phyloP scores from a whole-genome alignment of 37 sponge, comb jelly and placozoan species.

The Halichondria panicea region DNA sequence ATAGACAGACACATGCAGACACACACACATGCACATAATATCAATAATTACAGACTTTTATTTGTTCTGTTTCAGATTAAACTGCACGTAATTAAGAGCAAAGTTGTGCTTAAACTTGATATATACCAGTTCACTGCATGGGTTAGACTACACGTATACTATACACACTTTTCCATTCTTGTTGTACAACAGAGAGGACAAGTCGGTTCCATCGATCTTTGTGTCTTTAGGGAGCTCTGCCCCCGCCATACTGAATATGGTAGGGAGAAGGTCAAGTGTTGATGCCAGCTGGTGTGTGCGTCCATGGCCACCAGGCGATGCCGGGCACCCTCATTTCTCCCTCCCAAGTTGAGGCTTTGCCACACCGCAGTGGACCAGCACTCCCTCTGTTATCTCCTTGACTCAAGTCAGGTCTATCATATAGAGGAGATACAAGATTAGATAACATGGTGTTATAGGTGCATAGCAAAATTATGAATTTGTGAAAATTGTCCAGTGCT shows the following conservation, averaged over 20 bases:
- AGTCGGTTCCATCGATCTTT: conserved; percentile 60
- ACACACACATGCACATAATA: too few species aligned
- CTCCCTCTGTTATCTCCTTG: conserved; percentile 32
- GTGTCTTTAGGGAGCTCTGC: conserved; percentile 15
- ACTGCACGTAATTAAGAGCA: too few species aligned
- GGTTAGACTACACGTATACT: too few species aligned
- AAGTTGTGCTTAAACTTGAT: too few species aligned
- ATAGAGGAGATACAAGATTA: not conserved
- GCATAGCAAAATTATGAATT: not conserved
- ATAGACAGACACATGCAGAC: too few species aligned
- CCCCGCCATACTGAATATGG: conserved; percentile 57
- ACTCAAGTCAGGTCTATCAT: conserved; percentile 34
- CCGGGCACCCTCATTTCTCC: conserved; percentile 68
- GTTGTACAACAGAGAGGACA: conserved; percentile 49
- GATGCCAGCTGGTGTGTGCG: conserved; percentile 44
- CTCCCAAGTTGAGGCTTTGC: conserved; percentile 72
- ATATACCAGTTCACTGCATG: too few species aligned
- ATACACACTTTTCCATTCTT: conserved; percentile 26
- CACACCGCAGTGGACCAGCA: conserved; percentile 65
- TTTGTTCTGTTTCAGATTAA: too few species aligned
- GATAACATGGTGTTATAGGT: not conserved
- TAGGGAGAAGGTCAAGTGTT: conserved; percentile 63
- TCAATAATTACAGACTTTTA: too few species aligned
- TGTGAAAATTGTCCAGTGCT: too few species aligned
- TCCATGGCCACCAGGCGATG: conserved; percentile 68